phyloP scores from a whole-genome alignment of 2,888 invertebrate genomes.

The Sphaerophoria rueppellii region DNA sequence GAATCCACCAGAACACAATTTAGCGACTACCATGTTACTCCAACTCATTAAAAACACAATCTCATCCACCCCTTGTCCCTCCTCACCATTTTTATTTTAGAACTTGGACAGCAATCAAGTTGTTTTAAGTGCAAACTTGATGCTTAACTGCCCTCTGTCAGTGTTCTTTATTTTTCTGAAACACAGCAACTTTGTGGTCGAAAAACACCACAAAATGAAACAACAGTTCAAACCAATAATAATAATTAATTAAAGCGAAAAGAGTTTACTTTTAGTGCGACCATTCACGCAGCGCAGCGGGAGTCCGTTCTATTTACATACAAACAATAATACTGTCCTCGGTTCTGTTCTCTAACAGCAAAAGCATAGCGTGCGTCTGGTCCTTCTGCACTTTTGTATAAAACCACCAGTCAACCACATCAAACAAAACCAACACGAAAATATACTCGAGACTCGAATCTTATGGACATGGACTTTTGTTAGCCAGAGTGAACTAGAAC shows the following conservation, averaged over 20 bases:
- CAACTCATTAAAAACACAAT: conserved; percentile 40
- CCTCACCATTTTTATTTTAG: neutral
- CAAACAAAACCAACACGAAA: neutral
- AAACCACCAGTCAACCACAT: neutral
- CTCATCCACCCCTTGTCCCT: neutral
- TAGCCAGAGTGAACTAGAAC: neutral
- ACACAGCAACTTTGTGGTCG: conserved; percentile 33
- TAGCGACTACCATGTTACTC: conserved; percentile 10
- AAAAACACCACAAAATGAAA: conserved; percentile 19
- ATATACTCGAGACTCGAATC: conserved; percentile 27
- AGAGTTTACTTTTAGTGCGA: conserved; percentile 68
- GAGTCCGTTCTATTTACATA: conserved; percentile 44
- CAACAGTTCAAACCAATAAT: conserved; percentile 59
- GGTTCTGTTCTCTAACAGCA: neutral
- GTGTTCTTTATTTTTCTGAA: conserved; percentile 14
- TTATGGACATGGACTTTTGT: conserved; percentile 26
- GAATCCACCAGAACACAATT: conserved; percentile 19
- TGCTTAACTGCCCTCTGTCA: conserved; percentile 41
- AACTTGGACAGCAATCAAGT: conserved; percentile 34
- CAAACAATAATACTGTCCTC: conserved; percentile 27
- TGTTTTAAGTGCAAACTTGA: conserved; percentile 30
- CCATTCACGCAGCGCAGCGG: conserved; percentile 69
- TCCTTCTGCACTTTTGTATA: conserved; percentile 5
- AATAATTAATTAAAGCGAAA: conserved; percentile 65
- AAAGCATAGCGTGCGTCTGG: conserved; percentile 48